A percentile compares a stretch with the other conserved stretches of the same genome.
phyloP scores from a whole-genome alignment of 92 coral and sea anemone species.

The Isaurus tuberculatus region DNA sequence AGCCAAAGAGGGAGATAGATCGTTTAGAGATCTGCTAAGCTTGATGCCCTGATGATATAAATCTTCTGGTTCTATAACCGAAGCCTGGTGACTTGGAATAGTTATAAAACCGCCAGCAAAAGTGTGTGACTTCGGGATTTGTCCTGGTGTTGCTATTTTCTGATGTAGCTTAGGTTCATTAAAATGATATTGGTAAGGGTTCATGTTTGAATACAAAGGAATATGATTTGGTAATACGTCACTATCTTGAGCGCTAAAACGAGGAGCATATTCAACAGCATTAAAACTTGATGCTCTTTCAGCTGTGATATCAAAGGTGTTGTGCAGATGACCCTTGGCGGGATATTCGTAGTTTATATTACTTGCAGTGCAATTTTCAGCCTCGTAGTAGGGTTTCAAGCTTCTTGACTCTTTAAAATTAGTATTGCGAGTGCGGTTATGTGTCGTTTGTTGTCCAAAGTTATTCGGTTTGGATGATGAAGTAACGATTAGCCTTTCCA shows the following conservation, averaged over 20 bases:
- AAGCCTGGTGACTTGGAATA: not conserved
- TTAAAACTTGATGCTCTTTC: not conserved
- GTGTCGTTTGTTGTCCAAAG: not conserved
- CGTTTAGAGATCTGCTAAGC: slow-evolving; percentile 23
- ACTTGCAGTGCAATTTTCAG: not conserved
- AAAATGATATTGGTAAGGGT: not conserved
- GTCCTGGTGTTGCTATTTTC: not conserved
- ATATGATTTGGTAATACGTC: not conserved
- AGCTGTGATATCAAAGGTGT: not conserved
- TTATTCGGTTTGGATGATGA: not conserved
- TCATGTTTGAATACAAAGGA: slow-evolving; percentile 5
- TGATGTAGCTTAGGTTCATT: not conserved
- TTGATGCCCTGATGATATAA: not conserved
- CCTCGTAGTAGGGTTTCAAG: not conserved
- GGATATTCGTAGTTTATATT: not conserved
- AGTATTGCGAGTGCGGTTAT: not conserved
- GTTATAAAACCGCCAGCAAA: not conserved
- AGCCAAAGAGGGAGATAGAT: slow-evolving; percentile 1
- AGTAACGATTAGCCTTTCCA: not conserved
- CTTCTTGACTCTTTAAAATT: not conserved
- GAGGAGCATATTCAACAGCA: not conserved
- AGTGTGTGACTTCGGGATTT: not conserved
- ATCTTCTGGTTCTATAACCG: slow-evolving; percentile 11
- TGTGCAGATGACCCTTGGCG: not conserved
- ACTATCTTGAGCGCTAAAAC: not conserved